Conservation (phyloP, 2,113 vertebrate species). For the Coptodon bakossiorum region DNA sequence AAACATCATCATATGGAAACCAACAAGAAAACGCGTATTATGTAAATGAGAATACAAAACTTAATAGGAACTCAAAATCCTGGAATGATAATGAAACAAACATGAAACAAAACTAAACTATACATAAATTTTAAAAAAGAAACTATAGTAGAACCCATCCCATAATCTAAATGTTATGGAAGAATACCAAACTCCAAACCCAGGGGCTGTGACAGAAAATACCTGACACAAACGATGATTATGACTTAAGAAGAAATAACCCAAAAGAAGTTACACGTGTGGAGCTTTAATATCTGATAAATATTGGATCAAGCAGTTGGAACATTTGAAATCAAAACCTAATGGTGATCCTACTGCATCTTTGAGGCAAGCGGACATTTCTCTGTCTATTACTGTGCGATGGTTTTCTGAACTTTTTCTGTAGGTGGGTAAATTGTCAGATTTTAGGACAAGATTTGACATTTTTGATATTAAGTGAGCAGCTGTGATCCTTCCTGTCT, state of each 20-base stretch:
- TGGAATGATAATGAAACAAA: background rate
- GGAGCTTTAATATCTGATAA: background rate
- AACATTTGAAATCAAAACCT: background rate
- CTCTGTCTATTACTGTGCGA: background rate
- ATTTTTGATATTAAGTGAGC: background rate
- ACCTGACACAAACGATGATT: background rate
- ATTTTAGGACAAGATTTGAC: background rate
- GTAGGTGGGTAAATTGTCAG: background rate
- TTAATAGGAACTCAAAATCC: background rate
- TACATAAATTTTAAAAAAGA: accelerated
- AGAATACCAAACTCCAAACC: background rate
- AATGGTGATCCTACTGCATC: background rate
- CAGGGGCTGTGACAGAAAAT: background rate
- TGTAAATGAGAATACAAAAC: background rate
- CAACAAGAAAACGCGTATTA: accelerated
- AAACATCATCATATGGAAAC: background rate
- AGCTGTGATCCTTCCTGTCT: background rate
- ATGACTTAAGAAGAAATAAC: background rate
- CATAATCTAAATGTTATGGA: background rate
- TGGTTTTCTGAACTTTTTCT: background rate
- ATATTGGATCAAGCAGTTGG: background rate
- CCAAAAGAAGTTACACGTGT: background rate
- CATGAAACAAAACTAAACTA: background rate
- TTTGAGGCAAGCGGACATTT: background rate
- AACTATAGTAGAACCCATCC: background rate